These are phyloP conservation scores for Otolemur crassicaudatus DNA, from an alignment of 2,797 vertebrate species.

Conservation along the genomic window DNA sequence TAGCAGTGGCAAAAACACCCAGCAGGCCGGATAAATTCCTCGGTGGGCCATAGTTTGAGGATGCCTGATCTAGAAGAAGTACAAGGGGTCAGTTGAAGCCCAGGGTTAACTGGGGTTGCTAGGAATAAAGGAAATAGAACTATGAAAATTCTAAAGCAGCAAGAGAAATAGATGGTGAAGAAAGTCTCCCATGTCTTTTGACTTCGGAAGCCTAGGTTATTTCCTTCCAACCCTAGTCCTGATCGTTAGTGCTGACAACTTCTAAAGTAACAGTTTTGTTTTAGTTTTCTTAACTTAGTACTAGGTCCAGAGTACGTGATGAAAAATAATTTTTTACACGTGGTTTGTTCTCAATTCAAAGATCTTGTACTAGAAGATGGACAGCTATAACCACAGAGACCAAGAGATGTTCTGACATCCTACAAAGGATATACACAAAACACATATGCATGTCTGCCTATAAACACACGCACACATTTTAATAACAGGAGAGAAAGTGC, in stretches of 20 bases:
- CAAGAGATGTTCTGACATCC: not conserved
- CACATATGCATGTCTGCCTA: not conserved
- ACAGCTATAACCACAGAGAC: constrained; percentile 33
- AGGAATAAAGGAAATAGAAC: not conserved
- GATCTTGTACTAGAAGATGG: constrained; percentile 11
- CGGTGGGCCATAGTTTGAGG: too few relatives aligned
- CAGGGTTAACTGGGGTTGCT: not conserved
- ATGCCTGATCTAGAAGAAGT: not conserved
- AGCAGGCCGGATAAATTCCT: too few relatives aligned
- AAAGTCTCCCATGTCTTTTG: not conserved
- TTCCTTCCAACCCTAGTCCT: not conserved
- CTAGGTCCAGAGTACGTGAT: constrained; percentile 12
- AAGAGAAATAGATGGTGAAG: constrained; percentile 12
- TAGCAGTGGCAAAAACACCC: too few relatives aligned
- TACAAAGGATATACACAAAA: constrained; percentile 40
- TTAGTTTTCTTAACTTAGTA: constrained; percentile 42
- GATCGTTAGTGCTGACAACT: not conserved
- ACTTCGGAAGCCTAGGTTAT: constrained; percentile 20
- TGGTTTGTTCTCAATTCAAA: constrained; percentile 52
- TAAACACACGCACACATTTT: not conserved
- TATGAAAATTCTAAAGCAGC: constrained; percentile 41
- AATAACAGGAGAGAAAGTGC: constrained; percentile 48
- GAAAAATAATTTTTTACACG: constrained; percentile 49
- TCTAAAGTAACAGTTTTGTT: constrained; percentile 49
- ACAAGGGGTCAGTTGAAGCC: constrained; percentile 1